Evolutionary conservation across 2,888 invertebrate genomes (phyloP).

Genomic region (Athetis lepigone): DNA sequence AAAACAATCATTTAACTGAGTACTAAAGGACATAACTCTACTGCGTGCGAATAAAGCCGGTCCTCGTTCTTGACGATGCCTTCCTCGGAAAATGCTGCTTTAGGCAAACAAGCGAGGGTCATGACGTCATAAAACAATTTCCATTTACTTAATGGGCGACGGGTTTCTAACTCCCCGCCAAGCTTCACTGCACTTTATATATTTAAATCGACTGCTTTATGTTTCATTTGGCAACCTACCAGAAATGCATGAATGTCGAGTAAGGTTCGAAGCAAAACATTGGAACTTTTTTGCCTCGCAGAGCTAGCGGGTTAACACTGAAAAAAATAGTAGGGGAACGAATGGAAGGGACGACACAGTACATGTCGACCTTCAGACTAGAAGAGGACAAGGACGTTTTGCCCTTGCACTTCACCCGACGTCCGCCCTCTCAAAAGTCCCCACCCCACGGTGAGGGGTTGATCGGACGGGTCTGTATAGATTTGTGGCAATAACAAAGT

Average conservation of each 20-base stretch:
- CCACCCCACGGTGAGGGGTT: constrained; percentile 33
- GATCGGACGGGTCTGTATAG: constrained; percentile 44
- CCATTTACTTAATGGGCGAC: constrained; percentile 42
- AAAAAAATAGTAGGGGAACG: constrained; percentile 51
- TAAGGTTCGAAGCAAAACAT: constrained; percentile 18
- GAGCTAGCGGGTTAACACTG: constrained; percentile 34
- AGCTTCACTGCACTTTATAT: constrained; percentile 50
- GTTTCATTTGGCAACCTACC: constrained; percentile 58
- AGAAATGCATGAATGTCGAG: constrained; percentile 35
- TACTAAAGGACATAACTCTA: constrained; percentile 44
- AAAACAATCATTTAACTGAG: constrained; percentile 36
- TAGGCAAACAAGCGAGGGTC: constrained; percentile 31
- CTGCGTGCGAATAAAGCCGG: constrained; percentile 29
- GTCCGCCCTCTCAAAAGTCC: constrained; percentile 55
- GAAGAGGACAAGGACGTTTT: constrained; percentile 54
- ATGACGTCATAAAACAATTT: constrained; percentile 43
- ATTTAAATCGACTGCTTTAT: constrained; percentile 52
- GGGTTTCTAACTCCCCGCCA: constrained; percentile 32
- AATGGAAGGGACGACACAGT: constrained; percentile 53
- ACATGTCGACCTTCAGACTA: constrained; percentile 65
- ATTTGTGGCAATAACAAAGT: constrained; percentile 55
- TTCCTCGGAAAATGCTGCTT: constrained; percentile 41
- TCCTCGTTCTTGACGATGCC: constrained; percentile 13
- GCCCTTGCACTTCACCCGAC: constrained; percentile 63
- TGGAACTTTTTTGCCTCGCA: constrained; percentile 27